Evolutionary conservation across 2,888 invertebrate genomes (phyloP), one percentile per base, ranked within the genome.

Genomic region (Drosophila lutescens): DNA sequence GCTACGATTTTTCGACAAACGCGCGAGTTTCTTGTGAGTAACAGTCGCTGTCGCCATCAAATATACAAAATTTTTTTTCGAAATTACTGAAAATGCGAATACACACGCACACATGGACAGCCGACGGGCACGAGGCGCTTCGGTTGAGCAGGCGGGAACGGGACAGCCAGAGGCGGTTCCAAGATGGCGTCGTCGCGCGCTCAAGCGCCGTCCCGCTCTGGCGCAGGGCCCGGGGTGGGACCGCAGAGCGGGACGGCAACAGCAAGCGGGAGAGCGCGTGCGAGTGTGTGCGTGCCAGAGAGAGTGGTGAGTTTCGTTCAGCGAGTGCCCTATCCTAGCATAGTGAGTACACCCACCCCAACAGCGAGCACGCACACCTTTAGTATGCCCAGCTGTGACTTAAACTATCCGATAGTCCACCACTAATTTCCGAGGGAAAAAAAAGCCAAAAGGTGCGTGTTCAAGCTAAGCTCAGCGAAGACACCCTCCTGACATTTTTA

Each of bases 61-160:
- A 91, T 91, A 89, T 90, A 91, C 90, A 91, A 91, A 89, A 91
- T 83, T 79, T 86, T 82, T 82, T 56, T 90, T 90, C 90, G 91
- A 89, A 90, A 83, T 90, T 90, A 88, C 85, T 84, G 82, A 87
- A 86, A 80, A 79, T 74, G 78, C 81, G 88, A 84, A 85, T 86
- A 80, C 83, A 86, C 88, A 86, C 79, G 80, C 74, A 82, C 74
- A 88, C 67, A 76, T 70, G 70, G 46, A 75, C 54, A 46, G 50
- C 57, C 60, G 71, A n/a, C 26, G 43, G 59, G 65, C 59, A 44
- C 44, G 78, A 84, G 86, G 88, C 83, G 83, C 32, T 23, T 34
- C 65, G 65, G 66, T 40, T 57, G 56, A 53, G 34, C 53, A 54
- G 72, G 51, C 47, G 49, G n/a, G 44, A 46, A 2, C 7, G 43